Base-by-base conservation (phyloP, 2,113 vertebrate genomes). In the Petrocephalus microphthalmus region DNA sequence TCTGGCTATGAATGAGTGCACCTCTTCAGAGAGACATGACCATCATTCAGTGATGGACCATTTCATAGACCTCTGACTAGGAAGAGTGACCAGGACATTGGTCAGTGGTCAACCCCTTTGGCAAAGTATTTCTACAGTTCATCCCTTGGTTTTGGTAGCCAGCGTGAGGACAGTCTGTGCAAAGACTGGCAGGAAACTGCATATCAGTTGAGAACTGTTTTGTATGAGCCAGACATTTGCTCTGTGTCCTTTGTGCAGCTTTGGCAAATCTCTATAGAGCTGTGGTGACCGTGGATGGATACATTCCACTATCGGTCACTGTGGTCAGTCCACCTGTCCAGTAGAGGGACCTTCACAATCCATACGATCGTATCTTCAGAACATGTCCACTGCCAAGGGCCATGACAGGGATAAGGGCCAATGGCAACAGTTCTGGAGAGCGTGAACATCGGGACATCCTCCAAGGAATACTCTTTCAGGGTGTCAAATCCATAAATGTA, bases 401-500 rank as follows among this genome's bases (percentile, higher is more conserved):
- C 5, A 29, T 57, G 37, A 87, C 7, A 22, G 17, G 42, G 25
- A 83, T n/a, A 56, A 17, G 53, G 52, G 78, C 19, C 11, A 57
- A 49, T 57, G 33, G 4, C 33, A 60, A 10, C 71, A 17, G 22
- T 57, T 33, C 11, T 25, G 4, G 10, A 19, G 15, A 53, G 20
- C 33, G 25, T 57, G 33, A 64, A 84, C 42, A 8, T 47, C 6
- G 22, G 5, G 53, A 57, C 15, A 8, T 25, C 15, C 51, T 81
- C 74, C 78, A 78, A 71, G 88, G 60, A 84, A 86, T 17, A 87
- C 52, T n/a, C 33, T 86, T 64, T 64, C 49, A 11, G 49, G 29
- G 49, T 53, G 60, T 54, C 20, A 52, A 29, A 37, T 81, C 51
- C 22, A 45, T 33, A 29, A 11, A 49, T 49, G 8, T 82, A 89